Conservation (phyloP, 2,888 invertebrate genomes). For the Lacanobia wlatinum region DNA sequence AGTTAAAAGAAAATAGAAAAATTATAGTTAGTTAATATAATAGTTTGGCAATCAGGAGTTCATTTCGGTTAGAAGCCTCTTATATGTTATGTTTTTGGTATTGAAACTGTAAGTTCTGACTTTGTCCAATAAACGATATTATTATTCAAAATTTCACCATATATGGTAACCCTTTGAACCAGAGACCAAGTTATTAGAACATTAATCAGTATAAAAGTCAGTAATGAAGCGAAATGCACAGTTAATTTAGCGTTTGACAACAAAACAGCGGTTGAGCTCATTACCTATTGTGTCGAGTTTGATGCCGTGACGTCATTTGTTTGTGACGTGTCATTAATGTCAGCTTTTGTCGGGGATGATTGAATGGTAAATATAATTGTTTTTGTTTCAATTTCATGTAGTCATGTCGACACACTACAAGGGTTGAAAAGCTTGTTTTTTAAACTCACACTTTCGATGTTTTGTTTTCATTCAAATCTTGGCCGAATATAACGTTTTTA, state of each 20-base stretch:
- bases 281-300: conserved; percentile 59
- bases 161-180: not conserved
- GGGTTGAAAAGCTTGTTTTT: not conserved
- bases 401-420: not conserved
- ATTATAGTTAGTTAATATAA: too few relatives aligned
- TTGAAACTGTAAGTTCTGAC: too few relatives aligned
- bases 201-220: conserved; percentile 41
- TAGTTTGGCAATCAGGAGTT: too few relatives aligned
- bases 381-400: not conserved
- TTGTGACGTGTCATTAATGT: conserved; percentile 51
- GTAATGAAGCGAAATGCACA: conserved; percentile 54
- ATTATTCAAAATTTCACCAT: not conserved
- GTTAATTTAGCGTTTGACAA: conserved; percentile 58
- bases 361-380: conserved; percentile 9
- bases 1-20: too few relatives aligned
- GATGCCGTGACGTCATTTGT: conserved; percentile 51
- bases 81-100: too few relatives aligned
- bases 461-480: too few relatives aligned
- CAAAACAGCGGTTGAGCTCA: conserved; percentile 51
- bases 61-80: too few relatives aligned
- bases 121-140: too few relatives aligned
- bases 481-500: too few relatives aligned
- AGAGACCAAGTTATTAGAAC: conserved; percentile 27
- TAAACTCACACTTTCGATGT: too few relatives aligned
- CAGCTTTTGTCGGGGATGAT: conserved; percentile 19